These are phyloP conservation scores for Cybosia mesomella DNA, from an alignment of 2,888 invertebrate genomes.

Conservation along the genomic window DNA sequence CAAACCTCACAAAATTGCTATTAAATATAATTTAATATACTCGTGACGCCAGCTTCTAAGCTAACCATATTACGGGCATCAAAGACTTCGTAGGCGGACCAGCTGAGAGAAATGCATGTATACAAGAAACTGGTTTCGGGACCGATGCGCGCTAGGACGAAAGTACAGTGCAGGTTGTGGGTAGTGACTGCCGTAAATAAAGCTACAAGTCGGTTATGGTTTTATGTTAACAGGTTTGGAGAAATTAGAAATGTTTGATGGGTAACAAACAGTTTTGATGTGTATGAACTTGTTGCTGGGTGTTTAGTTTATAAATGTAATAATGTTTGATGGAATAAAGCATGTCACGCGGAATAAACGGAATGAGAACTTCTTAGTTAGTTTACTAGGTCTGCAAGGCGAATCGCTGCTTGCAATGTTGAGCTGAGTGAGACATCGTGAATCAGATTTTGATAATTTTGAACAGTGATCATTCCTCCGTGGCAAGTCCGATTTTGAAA, in stretches of 20 bases:
- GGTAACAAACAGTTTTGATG: neutral
- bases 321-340: neutral
- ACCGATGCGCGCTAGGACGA: constrained; percentile 50
- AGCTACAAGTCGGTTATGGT: constrained; percentile 8
- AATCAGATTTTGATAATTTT: no score
- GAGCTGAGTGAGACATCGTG: no score
- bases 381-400: no score
- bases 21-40: constrained; percentile 19
- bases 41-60: constrained; percentile 30
- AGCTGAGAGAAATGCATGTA: constrained; percentile 51
- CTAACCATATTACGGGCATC: constrained; percentile 33
- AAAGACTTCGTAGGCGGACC: constrained; percentile 58
- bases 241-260: constrained; percentile 4
- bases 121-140: constrained; percentile 62
- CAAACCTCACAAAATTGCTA: constrained; percentile 6
- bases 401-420: no score
- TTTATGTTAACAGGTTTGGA: constrained; percentile 4
- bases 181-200: constrained; percentile 13
- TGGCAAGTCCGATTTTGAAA: no score
- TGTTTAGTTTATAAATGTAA: neutral
- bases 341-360: no score
- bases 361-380: no score
- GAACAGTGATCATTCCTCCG: no score
- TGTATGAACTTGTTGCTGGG: neutral
- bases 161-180: constrained; percentile 48